Percentiles rank a stretch among this genome's conserved stretches.
Evolutionary conservation across 2,113 vertebrate species (phyloP).

Genomic region (Callipepla squamata): DNA sequence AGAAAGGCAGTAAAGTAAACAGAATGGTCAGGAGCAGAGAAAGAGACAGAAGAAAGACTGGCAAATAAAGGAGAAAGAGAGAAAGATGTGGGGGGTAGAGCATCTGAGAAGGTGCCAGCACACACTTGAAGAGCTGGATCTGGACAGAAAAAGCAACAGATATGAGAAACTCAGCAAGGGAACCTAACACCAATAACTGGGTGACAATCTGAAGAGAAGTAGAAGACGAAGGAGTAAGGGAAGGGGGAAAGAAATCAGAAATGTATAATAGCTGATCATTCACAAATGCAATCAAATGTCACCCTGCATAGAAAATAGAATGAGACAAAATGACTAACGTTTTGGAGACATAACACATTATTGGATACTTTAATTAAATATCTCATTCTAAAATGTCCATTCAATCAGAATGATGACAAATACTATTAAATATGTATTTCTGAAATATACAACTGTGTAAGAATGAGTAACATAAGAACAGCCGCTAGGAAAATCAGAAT

Average conservation of each 20-base stretch:
- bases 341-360: not conserved
- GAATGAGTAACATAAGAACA: not conserved
- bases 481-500: not conserved
- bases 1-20: fast-evolving
- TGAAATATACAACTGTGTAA: not conserved
- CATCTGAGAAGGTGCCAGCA: not conserved
- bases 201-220: not conserved
- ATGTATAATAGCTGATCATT: not conserved
- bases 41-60: not conserved
- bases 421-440: not conserved
- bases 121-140: not conserved
- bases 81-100: not conserved
- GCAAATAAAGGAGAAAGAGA: not conserved
- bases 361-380: not conserved
- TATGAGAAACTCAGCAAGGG: not conserved
- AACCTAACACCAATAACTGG: fast-evolving
- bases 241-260: not conserved
- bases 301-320: not conserved
- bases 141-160: fast-evolving
- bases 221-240: not conserved
- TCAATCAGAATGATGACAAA: not conserved
- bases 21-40: not conserved
- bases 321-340: not conserved
- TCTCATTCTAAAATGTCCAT: not conserved
- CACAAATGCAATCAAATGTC: not conserved